Conservation (phyloP, 2,888 invertebrate genomes). For the Latheticus oryzae region DNA sequence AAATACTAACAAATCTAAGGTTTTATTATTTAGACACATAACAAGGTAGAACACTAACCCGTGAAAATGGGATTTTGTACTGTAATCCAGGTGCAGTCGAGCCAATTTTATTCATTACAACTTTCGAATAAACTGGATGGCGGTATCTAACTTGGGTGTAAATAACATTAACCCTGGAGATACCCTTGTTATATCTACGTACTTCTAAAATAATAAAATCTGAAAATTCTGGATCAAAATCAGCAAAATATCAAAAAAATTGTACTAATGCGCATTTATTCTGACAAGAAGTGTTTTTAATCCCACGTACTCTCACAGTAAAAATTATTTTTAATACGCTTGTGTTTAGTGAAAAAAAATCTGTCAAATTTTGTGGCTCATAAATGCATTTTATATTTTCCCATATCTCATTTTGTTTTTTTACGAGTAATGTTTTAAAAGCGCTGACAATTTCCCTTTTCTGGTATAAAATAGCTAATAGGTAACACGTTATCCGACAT, state of each 20-base stretch:
- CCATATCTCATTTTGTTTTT: no score
- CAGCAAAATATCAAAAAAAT: constrained; percentile 5
- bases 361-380: no score
- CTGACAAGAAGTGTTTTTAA: no score
- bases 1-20: constrained; percentile 29
- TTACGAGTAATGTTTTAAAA: no score
- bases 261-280: no score
- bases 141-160: constrained; percentile 17
- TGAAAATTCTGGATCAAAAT: neutral
- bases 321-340: no score
- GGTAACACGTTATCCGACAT: constrained; percentile 37
- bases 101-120: constrained; percentile 36
- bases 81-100: constrained; percentile 32
- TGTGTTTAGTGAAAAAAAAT: no score
- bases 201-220: no score
- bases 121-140: constrained; percentile 26
- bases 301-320: no score
- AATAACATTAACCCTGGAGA: constrained; percentile 6
- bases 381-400: no score
- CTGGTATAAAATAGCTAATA: constrained; percentile 36
- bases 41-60: constrained; percentile 10
- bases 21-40: constrained; percentile 16
- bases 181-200: no score
- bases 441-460: neutral
- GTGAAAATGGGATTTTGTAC: constrained; percentile 30